Evolutionary conservation across 2,797 vertebrate genomes (phyloP), one percentile per base, ranked within the genome.

Genomic region (Halcyon leucocephala): DNA sequence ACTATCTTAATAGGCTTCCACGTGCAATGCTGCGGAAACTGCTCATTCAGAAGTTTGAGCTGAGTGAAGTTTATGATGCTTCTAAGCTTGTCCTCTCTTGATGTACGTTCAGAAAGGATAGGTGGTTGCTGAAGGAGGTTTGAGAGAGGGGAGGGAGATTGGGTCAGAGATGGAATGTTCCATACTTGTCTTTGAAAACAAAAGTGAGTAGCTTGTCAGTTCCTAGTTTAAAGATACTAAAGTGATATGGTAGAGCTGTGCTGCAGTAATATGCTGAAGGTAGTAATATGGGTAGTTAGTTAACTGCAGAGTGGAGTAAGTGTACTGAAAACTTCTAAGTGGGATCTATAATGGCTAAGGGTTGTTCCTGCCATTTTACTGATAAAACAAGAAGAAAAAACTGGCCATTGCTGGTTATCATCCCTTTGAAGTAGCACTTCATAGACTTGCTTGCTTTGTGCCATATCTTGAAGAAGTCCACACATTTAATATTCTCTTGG

Each of bases 361-460:
- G 7, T 67, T 65, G 11, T 57, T 85, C 41, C 44, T 66, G 16
- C 16, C 8, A 10, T 70, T 86, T 48, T 76, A 33, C 19, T 66
- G 20, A 4, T 65, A 42, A 58, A 5, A 42, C 7, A 25, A 49
- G 29, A 66, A 10, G 4, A 24, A 51, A 79, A 58, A 67, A 12
- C 0, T 14, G 3, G 1, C 4, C 4, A 1, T 29, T 77, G 52
- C 31, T 86, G 24, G 6, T 55, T 77, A 10, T 60, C 22, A 9
- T 22, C 15, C 14, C 6, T 1, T 4, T 54, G 29, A 12, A 67
- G 11, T 37, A 71, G 21, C 21, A 58, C 8, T 12, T 89, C 10
- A 3, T 4, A 62, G 20, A 26, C 29, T 77, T 70, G 13, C 17
- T 61, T 62, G 16, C 4, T 44, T 55, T 18, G 10, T 82, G 16